These are phyloP conservation scores for Mionectes macconnelli DNA, from an alignment of 2,113 vertebrate genomes.

Conservation along the genomic window DNA sequence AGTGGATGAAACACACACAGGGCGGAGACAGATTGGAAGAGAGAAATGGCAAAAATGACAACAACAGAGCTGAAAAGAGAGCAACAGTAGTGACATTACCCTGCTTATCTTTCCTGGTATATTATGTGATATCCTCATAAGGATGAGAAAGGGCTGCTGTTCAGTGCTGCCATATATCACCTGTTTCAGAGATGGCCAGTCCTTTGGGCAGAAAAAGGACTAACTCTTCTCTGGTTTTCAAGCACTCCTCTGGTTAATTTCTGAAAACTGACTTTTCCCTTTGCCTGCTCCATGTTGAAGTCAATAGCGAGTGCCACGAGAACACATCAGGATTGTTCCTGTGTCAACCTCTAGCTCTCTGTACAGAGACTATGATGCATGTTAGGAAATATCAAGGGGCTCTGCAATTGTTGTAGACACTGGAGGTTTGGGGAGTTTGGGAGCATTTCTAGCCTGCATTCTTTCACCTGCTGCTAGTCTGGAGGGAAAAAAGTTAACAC, in stretches of 20 bases:
- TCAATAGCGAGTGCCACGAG: fast-evolving
- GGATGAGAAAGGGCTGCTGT: neutral
- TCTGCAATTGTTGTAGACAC: neutral
- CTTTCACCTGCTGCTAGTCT: neutral
- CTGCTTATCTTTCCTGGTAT: neutral
- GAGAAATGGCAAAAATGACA: neutral
- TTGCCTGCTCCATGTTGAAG: neutral
- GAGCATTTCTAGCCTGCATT: neutral
- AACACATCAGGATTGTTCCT: neutral
- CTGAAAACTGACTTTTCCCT: neutral
- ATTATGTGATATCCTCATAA: neutral
- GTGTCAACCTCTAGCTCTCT: neutral
- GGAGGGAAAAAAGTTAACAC: neutral
- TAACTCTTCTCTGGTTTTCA: neutral
- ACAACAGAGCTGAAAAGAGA: neutral
- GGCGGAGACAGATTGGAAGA: neutral
- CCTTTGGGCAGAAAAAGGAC: neutral
- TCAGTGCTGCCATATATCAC: neutral
- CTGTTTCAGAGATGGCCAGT: neutral
- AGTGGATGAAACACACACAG: neutral
- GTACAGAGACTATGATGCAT: neutral
- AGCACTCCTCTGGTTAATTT: neutral
- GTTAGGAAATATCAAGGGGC: neutral
- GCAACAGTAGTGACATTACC: neutral
- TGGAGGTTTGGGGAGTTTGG: neutral